A percentile compares a stretch with the other conserved stretches of the same genome.
Conservation (phyloP, 2,113 vertebrate genomes). For the Kryptolebias marmoratus region DNA sequence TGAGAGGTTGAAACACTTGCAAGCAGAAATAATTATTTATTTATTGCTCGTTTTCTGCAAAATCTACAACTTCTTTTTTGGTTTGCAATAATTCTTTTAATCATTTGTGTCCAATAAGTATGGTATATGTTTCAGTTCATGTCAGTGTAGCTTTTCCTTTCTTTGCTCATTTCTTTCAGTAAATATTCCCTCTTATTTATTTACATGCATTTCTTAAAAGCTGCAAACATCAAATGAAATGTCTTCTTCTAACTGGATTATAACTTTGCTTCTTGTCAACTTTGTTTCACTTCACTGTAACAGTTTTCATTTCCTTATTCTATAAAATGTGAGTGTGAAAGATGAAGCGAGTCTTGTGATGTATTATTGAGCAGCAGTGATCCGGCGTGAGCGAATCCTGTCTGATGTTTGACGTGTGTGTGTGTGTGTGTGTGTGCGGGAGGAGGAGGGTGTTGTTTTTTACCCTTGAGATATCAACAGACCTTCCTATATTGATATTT, state of each 20-base stretch:
- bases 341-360: constrained; percentile 44
- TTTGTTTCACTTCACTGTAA: constrained; percentile 14
- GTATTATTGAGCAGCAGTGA: constrained; percentile 58
- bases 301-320: constrained; percentile 24
- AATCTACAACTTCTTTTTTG: no score
- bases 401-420: constrained; percentile 28
- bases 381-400: constrained; percentile 11
- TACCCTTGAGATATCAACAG: constrained; percentile 24
- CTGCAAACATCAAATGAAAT: constrained; percentile 5
- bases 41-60: no score
- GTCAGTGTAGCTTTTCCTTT: no score
- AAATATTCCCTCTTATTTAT: no score
- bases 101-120: not conserved
- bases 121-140: not conserved
- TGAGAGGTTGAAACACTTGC: constrained; percentile 1
- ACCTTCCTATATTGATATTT: constrained; percentile 3
- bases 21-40: not conserved
- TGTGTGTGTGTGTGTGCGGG: not conserved
- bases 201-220: not conserved
- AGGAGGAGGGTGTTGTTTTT: not conserved
- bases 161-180: no score
- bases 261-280: not conserved
- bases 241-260: not conserved
- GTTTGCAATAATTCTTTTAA: not conserved
- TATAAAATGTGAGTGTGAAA: constrained; percentile 21